Evolutionary conservation across 2,888 invertebrate genomes (phyloP).

Genomic region (Elysia crispata): DNA sequence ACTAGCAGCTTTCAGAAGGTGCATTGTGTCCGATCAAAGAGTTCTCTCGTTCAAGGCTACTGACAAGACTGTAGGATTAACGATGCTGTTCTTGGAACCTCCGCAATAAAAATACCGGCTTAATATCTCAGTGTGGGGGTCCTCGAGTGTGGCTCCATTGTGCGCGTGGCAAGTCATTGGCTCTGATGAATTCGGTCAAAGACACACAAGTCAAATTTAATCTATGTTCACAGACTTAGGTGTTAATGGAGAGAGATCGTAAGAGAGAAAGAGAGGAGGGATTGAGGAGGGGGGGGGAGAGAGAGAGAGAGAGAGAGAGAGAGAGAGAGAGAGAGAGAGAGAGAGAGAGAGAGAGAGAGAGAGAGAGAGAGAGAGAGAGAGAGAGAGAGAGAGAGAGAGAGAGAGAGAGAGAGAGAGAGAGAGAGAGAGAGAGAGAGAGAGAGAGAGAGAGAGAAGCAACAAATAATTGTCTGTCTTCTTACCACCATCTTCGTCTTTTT

Average conservation of each 20-base stretch:
- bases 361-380: not conserved
- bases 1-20: too few species aligned
- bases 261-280: not conserved
- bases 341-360: not conserved
- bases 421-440: slow-evolving; percentile 14
- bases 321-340: not conserved
- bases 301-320: not conserved
- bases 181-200: too few species aligned
- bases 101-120: too few species aligned
- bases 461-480: not conserved
- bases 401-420: slow-evolving; percentile 11
- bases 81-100: too few species aligned
- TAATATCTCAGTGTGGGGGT: too few species aligned
- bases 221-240: too few species aligned
- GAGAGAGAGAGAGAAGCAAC: not conserved
- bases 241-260: not conserved
- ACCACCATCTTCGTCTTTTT: not conserved
- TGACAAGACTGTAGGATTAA: too few species aligned
- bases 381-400: not conserved
- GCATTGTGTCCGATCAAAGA: too few species aligned
- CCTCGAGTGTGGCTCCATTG: too few species aligned
- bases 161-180: too few species aligned
- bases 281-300: not conserved
- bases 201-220: too few species aligned
- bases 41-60: too few species aligned